phyloP scores from a whole-genome alignment of 2,113 vertebrate genomes.

The Halcyon senegalensis region DNA sequence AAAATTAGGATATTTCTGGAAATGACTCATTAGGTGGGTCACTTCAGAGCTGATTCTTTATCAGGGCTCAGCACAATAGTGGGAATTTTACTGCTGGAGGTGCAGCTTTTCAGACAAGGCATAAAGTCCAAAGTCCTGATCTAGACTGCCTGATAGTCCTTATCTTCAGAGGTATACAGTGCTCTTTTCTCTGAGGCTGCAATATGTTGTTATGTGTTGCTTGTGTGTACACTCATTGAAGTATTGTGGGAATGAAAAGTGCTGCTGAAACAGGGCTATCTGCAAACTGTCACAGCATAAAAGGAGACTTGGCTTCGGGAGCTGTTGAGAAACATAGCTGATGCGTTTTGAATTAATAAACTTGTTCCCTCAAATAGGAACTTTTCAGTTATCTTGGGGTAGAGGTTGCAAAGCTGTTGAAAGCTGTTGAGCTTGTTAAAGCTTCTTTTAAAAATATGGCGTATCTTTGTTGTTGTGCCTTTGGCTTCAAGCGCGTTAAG shows the following conservation, averaged over 20 bases:
- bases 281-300: background rate
- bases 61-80: background rate
- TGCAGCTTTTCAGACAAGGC: background rate
- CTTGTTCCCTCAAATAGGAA: background rate
- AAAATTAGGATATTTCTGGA: slow-evolving; percentile 12
- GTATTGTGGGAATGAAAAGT: background rate
- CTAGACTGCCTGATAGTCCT: background rate
- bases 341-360: background rate
- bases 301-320: background rate
- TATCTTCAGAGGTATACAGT: slow-evolving; percentile 3
- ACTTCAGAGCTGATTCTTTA: slow-evolving; percentile 21
- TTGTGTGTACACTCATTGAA: background rate
- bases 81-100: slow-evolving; percentile 27
- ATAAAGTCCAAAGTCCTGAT: slow-evolving; percentile 12
- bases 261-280: background rate
- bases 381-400: background rate
- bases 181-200: background rate
- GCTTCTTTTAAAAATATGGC: background rate
- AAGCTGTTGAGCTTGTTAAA: slow-evolving; percentile 8
- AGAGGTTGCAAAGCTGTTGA: background rate
- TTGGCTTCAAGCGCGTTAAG: background rate
- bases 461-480: background rate
- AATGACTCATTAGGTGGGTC: slow-evolving; percentile 41
- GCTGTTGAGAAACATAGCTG: background rate
- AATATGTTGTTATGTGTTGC: background rate